A percentile compares a stretch with the other conserved stretches of the same genome.
These are phyloP conservation scores for Odontothrips loti DNA, from an alignment of 2,888 invertebrate species.

Conservation along the genomic window DNA sequence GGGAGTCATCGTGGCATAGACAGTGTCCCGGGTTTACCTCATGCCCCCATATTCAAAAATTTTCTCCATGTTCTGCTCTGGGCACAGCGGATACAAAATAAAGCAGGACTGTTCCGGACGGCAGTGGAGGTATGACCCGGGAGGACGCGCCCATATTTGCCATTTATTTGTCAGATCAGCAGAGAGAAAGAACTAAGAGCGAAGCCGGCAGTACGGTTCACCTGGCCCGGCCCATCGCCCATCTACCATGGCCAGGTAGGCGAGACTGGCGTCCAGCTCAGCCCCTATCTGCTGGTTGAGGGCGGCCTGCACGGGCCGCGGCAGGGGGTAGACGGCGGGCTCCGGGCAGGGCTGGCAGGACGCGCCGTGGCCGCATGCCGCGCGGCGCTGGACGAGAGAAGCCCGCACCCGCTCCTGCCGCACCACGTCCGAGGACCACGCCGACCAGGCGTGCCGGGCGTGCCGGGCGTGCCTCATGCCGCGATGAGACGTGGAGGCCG, in stretches of 20 bases:
- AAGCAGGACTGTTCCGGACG: too few relatives aligned
- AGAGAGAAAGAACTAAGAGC: too few relatives aligned
- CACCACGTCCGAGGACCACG: not conserved
- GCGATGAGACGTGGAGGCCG: not conserved
- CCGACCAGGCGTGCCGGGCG: not conserved
- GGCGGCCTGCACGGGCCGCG: not conserved
- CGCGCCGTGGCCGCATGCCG: not conserved
- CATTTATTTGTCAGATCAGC: too few relatives aligned
- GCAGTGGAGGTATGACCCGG: too few relatives aligned
- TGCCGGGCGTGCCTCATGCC: not conserved
- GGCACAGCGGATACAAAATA: too few relatives aligned
- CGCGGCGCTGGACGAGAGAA: not conserved
- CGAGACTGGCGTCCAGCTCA: not conserved
- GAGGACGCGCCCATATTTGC: too few relatives aligned
- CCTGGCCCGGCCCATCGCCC: too few relatives aligned
- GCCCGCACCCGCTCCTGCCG: not conserved
- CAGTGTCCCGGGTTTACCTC: too few relatives aligned
- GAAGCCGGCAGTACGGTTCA: too few relatives aligned
- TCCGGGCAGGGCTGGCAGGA: not conserved
- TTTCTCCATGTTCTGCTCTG: too few relatives aligned
- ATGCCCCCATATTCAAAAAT: too few relatives aligned
- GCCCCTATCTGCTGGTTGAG: slow-evolving; percentile 4
- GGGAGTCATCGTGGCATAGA: too few relatives aligned
- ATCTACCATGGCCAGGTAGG: not conserved
- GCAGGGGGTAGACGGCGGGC: not conserved